phyloP scores from a whole-genome alignment of 1,140 invertebrate genomes.

The Drosophila orena region DNA sequence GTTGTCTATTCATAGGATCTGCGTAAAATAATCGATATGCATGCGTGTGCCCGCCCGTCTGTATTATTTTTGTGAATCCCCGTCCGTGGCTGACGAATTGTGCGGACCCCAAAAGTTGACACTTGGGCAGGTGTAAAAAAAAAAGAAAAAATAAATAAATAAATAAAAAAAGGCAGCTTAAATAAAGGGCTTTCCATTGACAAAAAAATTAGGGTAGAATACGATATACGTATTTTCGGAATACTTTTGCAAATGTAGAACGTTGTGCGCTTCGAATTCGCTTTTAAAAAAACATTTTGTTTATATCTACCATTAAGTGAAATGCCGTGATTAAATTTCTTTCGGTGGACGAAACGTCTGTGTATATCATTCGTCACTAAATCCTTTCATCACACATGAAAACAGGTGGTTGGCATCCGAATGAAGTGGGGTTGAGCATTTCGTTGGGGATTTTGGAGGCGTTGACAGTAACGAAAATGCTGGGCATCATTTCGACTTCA shows the following conservation, averaged over 20 bases:
- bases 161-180: too few species aligned
- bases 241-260: neutral
- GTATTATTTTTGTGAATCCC: constrained; percentile 3
- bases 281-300: too few species aligned
- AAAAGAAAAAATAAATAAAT: too few species aligned
- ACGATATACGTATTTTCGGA: neutral
- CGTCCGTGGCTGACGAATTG: constrained; percentile 61
- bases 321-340: neutral
- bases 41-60: constrained; percentile 36
- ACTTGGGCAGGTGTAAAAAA: constrained; percentile 27
- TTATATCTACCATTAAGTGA: too few species aligned
- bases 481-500: constrained; percentile 78
- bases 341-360: neutral
- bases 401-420: constrained; percentile 3
- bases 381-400: constrained; percentile 3
- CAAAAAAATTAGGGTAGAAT: neutral
- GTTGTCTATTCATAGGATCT: constrained; percentile 59
- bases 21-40: constrained; percentile 60
- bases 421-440: neutral
- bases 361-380: constrained; percentile 5
- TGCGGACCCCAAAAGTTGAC: constrained; percentile 53
- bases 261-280: too few species aligned
- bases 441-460: constrained; percentile 6
- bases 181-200: neutral
- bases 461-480: constrained; percentile 62